A percentile compares a stretch with the other conserved stretches of the same genome.
Evolutionary conservation across 2,888 invertebrate genomes (phyloP).

Genomic region (Pogonocherus hispidulus): DNA sequence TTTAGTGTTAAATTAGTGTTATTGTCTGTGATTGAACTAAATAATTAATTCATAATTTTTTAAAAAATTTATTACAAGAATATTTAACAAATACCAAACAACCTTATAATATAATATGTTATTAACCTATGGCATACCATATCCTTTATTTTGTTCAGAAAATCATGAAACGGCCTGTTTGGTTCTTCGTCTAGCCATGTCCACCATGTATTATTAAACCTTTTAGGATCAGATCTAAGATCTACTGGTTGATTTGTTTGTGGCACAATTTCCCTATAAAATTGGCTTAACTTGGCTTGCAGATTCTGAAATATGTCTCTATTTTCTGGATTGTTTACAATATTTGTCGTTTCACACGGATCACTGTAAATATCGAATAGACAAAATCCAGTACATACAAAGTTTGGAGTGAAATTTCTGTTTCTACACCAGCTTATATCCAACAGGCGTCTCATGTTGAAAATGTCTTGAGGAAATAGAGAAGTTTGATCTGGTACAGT

Average conservation of each 20-base stretch:
- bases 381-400: constrained; percentile 52
- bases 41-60: too few species aligned
- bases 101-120: constrained; percentile 5
- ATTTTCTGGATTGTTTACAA: constrained; percentile 47
- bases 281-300: constrained; percentile 6
- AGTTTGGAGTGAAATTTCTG: constrained; percentile 13
- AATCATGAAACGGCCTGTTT: background rate
- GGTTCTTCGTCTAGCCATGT: constrained; percentile 58
- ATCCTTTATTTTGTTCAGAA: background rate
- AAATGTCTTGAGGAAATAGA: constrained; percentile 48
- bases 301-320: constrained; percentile 47
- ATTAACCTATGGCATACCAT: constrained; percentile 1
- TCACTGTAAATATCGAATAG: constrained; percentile 61
- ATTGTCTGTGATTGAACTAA: too few species aligned
- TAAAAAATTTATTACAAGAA: background rate
- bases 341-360: constrained; percentile 63
- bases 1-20: too few species aligned
- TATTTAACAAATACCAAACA: constrained; percentile 17
- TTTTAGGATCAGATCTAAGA: constrained; percentile 54
- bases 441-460: constrained; percentile 39
- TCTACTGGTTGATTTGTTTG: constrained; percentile 53
- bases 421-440: constrained; percentile 31
- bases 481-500: constrained; percentile 34
- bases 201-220: constrained; percentile 60
- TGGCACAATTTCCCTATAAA: constrained; percentile 49